Percentiles rank a stretch among this genome's conserved stretches.
Conservation (phyloP, 2,113 vertebrate species). For the Paradoxurus hermaphroditus region DNA sequence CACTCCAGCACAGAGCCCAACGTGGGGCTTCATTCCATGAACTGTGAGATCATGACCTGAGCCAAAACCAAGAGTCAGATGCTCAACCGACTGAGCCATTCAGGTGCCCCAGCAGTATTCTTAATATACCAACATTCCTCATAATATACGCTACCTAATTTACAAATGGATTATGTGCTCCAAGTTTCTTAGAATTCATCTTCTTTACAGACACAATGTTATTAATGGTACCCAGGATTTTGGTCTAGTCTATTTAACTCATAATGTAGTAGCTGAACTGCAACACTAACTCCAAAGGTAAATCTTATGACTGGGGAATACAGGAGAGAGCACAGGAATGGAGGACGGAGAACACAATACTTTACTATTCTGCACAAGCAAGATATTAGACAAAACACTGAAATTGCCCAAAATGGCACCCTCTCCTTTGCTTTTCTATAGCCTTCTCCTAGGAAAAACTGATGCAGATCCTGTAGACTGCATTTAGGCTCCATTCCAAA, state of each 20-base stretch:
- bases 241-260: not conserved
- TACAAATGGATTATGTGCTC: not conserved
- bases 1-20: too few relatives aligned
- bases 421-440: not conserved
- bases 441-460: not conserved
- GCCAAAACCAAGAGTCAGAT: too few relatives aligned
- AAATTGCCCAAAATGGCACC: not conserved
- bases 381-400: not conserved
- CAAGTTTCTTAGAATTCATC: constrained; percentile 8
- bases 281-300: not conserved
- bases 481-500: not conserved
- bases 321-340: not conserved
- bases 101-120: not conserved
- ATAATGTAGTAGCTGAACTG: not conserved
- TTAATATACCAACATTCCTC: not conserved
- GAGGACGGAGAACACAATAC: not conserved
- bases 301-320: not conserved
- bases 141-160: not conserved
- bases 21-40: too few relatives aligned
- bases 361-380: not conserved
- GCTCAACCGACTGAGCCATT: too few relatives aligned
- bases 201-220: constrained; percentile 1
- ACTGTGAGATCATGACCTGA: too few relatives aligned
- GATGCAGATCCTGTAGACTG: not conserved
- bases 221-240: not conserved